Base-by-base conservation (phyloP, 1,140 invertebrate species). In the Drosophila navojoa region DNA sequence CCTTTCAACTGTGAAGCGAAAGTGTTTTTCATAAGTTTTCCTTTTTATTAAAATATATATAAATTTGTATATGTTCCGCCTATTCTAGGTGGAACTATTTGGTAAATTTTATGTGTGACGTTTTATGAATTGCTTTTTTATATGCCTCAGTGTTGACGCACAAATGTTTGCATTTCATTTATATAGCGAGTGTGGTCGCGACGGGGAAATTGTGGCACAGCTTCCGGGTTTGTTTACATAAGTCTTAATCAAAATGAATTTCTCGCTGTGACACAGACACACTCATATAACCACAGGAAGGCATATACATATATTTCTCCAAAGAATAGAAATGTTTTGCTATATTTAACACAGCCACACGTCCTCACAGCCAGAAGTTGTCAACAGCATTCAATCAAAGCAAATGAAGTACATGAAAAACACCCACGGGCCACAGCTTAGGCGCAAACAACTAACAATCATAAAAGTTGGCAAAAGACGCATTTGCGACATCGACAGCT, bases 111-210 rank as follows among this genome's bases (percentile, higher is more conserved):
- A 49, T 49, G 19, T 87, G 76, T 9, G 49, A 50, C 11, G 47
- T 38, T 59, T 76, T 76, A 76, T 76, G 80, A 76, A 76, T 72
- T 71, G 49, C 44, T 61, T 62, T 58, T 70, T 78, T 76, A 79
- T 86, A 52, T 44, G 68, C 57, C 45, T 15, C 71, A 66, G 79
- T 87, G 82, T 81, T 87, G 81, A 81, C 79, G 64, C 81, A 68
- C 81, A 76, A 76, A 85, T 81, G 82, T 86, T 81, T 86, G 74
- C 49, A 49, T 79, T 86, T 87, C 82, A 86, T 87, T 81, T 86
- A 81, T 81, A 86, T 69, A 78, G 53, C 50, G 59, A 22, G 57
- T 19, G 5, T 45, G 25, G 29, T 1, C 50, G 35, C 50, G n/a
- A 22, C 29, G 52, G 42, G 59, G 38, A 47, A 22, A 49, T 57